Base-by-base conservation (phyloP, 2,797 vertebrate genomes). In the Myotis daubentonii region DNA sequence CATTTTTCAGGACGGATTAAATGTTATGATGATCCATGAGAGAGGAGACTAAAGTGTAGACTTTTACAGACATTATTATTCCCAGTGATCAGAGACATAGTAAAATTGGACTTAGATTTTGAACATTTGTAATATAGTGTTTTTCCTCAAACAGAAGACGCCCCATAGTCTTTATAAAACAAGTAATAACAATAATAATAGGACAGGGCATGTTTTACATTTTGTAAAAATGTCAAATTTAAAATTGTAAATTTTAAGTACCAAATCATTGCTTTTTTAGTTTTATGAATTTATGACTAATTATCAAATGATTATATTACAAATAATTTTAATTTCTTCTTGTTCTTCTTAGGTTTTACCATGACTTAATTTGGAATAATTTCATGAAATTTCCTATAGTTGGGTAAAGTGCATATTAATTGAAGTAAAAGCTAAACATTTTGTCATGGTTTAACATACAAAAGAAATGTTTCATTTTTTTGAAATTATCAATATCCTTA, bases 1-100 rank as follows among this genome's bases (percentile, higher is more conserved):
- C 95, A 92, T 98, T 98, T 97, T 96, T 51, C 96, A 94, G 98
- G 97, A 97, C 96, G 89, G 93, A 97, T 95, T 97, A 94, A 97
- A 97, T 97, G 97, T 94, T 68, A 75, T 47, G 62, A 78, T 89
- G 80, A 96, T 91, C 82, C 68, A 22, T 47, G 85, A 97, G 94
- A 96, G 75, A 80, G 89, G 65, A 68, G 41, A 92, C 93, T 96
- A 60, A 92, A 87, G 22, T 94, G 93, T 89, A 94, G 79, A 95
- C 76, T 62, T 94, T 91, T 95, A 51, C 28, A 95, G 92, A 95
- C 60, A 87, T 95, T 93, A 72, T 82, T 86, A 65, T 91, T 96
- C 89, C 65, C 10, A 71, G 36, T 22, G n/a, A 76, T 91, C 86
- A 91, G 60, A 89, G 28, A 65, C 10, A 38, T 22, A 55, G 41